Conservation (phyloP, 1,140 invertebrate genomes). For the Meloidogyne hapla region DNA sequence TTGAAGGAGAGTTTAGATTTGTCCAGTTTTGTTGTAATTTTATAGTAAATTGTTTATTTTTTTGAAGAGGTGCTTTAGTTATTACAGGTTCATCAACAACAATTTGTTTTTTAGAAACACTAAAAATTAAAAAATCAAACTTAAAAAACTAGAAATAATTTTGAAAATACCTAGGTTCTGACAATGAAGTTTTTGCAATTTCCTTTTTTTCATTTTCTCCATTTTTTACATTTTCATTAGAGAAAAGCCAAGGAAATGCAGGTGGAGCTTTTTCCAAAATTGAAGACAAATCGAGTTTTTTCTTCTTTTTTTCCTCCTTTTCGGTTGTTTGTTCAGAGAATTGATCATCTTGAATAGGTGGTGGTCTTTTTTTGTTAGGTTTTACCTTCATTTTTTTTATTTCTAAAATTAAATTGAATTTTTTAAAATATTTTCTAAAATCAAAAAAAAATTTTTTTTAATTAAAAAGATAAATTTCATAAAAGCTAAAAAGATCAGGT, state of each 20-base stretch:
- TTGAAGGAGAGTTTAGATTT: neutral
- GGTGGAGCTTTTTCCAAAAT: slow-evolving; percentile 22
- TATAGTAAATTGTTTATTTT: neutral
- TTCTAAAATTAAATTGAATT: too few species aligned
- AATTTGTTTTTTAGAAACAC: neutral
- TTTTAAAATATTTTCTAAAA: too few species aligned
- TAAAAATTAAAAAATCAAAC: neutral
- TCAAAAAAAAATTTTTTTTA: too few species aligned
- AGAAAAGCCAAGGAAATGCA: slow-evolving; percentile 17
- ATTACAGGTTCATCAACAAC: neutral
- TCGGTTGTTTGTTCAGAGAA: neutral
- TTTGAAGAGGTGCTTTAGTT: slow-evolving; percentile 1
- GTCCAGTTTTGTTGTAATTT: neutral
- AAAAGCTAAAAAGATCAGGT: too few species aligned
- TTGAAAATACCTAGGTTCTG: neutral
- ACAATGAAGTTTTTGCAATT: neutral
- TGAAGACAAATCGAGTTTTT: neutral
- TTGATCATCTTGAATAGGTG: neutral
- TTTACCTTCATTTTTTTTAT: neutral
- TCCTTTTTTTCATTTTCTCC: neutral
- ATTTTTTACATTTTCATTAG: slow-evolving; percentile 9
- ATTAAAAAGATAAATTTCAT: too few species aligned
- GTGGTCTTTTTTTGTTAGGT: neutral
- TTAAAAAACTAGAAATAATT: neutral
- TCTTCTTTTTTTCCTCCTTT: neutral